Evolutionary conservation across 1,140 invertebrate genomes (phyloP).

Genomic region (Parasteatoda tepidariorum): DNA sequence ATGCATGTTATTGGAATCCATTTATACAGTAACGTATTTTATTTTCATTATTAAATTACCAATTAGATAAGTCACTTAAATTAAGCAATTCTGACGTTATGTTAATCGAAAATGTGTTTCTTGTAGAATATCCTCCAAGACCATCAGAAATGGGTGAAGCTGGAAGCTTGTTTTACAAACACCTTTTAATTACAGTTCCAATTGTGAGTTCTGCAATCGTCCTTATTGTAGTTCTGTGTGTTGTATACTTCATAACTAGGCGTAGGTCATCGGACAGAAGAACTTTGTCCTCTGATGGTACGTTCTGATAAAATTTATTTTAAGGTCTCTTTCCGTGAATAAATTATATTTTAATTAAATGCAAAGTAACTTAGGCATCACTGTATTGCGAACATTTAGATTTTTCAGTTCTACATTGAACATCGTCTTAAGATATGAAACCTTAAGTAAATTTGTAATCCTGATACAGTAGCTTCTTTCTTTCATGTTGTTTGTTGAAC

Average conservation of each 20-base stretch:
- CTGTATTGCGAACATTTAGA: too few relatives aligned
- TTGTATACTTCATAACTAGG: slow-evolving; percentile 27
- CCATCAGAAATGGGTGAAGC: slow-evolving; percentile 41
- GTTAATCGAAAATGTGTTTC: too few relatives aligned
- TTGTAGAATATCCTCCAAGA: slow-evolving; percentile 38
- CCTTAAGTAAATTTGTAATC: too few relatives aligned
- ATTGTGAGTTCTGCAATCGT: slow-evolving; percentile 42
- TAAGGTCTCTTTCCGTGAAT: not conserved
- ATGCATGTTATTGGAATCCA: too few relatives aligned
- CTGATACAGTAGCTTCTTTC: too few relatives aligned
- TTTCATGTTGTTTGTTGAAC: too few relatives aligned
- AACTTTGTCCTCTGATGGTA: slow-evolving; percentile 33
- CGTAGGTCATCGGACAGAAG: slow-evolving; percentile 7
- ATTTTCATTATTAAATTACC: not conserved
- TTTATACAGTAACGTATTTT: not conserved
- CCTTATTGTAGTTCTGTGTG: slow-evolving; percentile 33
- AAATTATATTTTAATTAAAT: not conserved
- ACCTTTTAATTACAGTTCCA: slow-evolving; percentile 28
- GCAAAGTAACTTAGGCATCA: too few relatives aligned
- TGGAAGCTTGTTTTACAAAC: slow-evolving; percentile 28
- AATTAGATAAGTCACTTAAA: too few relatives aligned
- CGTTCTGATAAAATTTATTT: not conserved
- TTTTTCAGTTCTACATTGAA: too few relatives aligned
- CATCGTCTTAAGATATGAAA: too few relatives aligned
- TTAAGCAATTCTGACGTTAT: too few relatives aligned